Conservation (phyloP, 2,113 vertebrate species). For the Ia io region DNA sequence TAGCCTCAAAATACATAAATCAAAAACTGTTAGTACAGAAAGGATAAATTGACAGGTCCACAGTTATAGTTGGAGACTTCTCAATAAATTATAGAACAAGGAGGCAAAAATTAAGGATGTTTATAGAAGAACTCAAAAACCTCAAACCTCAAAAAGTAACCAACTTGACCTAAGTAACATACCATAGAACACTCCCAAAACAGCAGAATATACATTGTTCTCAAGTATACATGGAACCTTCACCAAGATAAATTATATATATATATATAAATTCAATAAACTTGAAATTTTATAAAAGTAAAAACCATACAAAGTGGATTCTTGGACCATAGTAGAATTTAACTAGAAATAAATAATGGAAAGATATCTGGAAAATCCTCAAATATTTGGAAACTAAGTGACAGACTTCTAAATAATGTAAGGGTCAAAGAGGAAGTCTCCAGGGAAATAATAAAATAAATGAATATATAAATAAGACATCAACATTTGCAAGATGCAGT, state of each 20-base stretch:
- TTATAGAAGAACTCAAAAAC: background rate
- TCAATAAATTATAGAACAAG: conserved; percentile 25
- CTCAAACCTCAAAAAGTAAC: background rate
- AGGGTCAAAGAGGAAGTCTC: background rate
- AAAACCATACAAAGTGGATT: background rate
- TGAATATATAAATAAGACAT: background rate
- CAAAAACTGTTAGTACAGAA: background rate
- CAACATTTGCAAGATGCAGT: background rate
- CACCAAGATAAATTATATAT: background rate
- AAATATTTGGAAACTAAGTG: background rate
- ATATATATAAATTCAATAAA: background rate
- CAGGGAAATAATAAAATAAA: background rate
- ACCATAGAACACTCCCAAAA: background rate
- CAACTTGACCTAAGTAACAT: background rate
- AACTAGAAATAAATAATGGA: background rate
- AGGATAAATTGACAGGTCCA: background rate
- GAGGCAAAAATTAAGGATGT: background rate
- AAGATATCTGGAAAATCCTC: background rate
- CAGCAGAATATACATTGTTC: background rate
- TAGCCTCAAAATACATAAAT: background rate
- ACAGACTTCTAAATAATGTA: background rate
- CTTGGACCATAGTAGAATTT: background rate
- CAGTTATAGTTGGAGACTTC: background rate
- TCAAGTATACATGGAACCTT: background rate
- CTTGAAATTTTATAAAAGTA: background rate